phyloP scores from a whole-genome alignment of 2,888 invertebrate genomes.

The Allophyes oxyacanthae region DNA sequence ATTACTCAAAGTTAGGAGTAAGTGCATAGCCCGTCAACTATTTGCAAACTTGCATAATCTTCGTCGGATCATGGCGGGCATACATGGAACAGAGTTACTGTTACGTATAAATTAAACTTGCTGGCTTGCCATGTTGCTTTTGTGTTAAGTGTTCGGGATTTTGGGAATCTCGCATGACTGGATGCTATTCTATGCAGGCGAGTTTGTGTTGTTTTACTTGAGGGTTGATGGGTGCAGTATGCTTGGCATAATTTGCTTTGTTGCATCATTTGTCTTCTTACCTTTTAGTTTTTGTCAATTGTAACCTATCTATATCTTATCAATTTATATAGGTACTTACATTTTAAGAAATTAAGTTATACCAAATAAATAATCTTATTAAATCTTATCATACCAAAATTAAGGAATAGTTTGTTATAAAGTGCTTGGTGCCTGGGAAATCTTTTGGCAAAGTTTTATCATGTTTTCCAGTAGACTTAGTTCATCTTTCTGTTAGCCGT shows the following conservation, averaged over 20 bases:
- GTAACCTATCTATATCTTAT: no score
- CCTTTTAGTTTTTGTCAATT: neutral
- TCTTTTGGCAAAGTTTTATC: no score
- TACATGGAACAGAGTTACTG: slow-evolving; percentile 36
- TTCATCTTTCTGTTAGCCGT: no score
- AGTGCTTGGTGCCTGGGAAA: no score
- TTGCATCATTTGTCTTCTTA: neutral
- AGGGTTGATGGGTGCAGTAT: neutral
- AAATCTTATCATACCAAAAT: no score
- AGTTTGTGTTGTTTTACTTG: slow-evolving; percentile 4
- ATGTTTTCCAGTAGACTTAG: no score
- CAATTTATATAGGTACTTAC: no score
- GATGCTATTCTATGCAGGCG: slow-evolving; percentile 19
- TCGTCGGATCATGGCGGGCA: slow-evolving; percentile 50
- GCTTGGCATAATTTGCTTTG: neutral
- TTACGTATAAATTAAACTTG: slow-evolving; percentile 54
- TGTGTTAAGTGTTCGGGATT: slow-evolving; percentile 49
- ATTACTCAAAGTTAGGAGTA: slow-evolving; percentile 68
- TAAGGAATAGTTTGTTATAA: no score
- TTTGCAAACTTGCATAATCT: slow-evolving; percentile 68
- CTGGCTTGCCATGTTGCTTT: slow-evolving; percentile 44
- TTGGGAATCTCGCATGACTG: slow-evolving; percentile 24
- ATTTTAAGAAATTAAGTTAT: no score
- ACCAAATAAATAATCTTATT: no score
- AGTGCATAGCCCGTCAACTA: slow-evolving; percentile 66